These are phyloP conservation scores for Pteria penguin DNA, from an alignment of 2,888 invertebrate genomes.

Conservation along the genomic window DNA sequence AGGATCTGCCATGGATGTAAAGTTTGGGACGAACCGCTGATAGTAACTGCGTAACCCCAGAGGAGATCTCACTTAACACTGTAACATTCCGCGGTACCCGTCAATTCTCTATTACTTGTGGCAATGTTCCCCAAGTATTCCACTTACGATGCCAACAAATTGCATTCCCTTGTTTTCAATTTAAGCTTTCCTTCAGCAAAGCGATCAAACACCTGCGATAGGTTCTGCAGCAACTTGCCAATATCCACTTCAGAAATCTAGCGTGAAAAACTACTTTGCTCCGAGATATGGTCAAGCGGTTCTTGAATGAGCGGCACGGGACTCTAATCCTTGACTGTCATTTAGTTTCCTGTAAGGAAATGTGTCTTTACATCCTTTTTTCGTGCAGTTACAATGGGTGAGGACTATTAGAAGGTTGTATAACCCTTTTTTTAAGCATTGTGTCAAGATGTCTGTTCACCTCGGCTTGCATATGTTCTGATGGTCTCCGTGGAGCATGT, in stretches of 20 bases:
- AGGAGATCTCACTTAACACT: background rate
- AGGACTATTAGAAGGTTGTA: background rate
- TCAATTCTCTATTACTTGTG: background rate
- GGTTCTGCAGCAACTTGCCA: background rate
- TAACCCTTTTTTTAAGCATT: background rate
- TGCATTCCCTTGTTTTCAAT: background rate
- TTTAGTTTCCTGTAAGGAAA: background rate
- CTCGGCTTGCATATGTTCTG: too few species aligned
- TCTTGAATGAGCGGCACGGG: too few species aligned
- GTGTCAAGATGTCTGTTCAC: background rate
- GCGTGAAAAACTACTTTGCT: background rate
- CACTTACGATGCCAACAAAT: background rate
- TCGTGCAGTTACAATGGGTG: background rate
- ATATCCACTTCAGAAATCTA: background rate
- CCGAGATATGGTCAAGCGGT: too few species aligned
- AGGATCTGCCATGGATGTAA: background rate
- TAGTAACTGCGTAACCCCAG: too few species aligned
- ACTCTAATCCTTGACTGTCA: background rate
- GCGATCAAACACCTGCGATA: background rate
- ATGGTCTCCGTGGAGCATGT: too few species aligned
- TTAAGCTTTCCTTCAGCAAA: background rate
- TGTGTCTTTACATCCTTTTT: background rate
- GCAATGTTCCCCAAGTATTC: background rate
- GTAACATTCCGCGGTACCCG: background rate
- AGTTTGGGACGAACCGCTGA: background rate